These are phyloP conservation scores for Drosophila aff. DNA, from an alignment of 1,140 invertebrate species.

Conservation along the genomic window DNA sequence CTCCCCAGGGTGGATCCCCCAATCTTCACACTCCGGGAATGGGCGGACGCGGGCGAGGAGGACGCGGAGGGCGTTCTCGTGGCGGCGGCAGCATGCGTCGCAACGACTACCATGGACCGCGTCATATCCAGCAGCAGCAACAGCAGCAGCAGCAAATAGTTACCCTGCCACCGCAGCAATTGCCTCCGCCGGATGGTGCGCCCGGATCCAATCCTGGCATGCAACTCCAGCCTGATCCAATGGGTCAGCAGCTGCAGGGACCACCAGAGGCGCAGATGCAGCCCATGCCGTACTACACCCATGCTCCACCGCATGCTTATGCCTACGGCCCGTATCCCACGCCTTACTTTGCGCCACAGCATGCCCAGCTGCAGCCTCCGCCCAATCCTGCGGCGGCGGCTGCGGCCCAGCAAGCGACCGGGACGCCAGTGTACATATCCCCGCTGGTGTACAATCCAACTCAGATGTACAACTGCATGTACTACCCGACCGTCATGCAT, in stretches of 20 bases:
- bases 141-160: constrained; percentile 39
- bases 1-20: constrained; percentile 46
- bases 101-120: constrained; percentile 62
- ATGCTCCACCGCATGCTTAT: constrained; percentile 57
- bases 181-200: constrained; percentile 41
- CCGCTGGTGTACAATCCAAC: constrained; percentile 55
- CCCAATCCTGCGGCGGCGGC: constrained; percentile 56
- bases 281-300: constrained; percentile 62
- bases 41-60: constrained; percentile 25
- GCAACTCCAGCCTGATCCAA: constrained; percentile 61
- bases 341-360: constrained; percentile 69
- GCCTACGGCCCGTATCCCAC: constrained; percentile 66
- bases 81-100: constrained; percentile 62
- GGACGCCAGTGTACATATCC: constrained; percentile 65
- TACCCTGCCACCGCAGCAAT: constrained; percentile 51
- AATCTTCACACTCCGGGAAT: constrained; percentile 50
- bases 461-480: constrained; percentile 58
- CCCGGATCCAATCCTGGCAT: constrained; percentile 42
- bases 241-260: constrained; percentile 55
- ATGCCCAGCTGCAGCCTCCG: constrained; percentile 57
- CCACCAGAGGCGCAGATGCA: constrained; percentile 66
- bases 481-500: constrained; percentile 59
- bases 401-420: constrained; percentile 74
- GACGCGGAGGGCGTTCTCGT: constrained; percentile 50
- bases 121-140: constrained; percentile 56